Conservation (phyloP, 2,888 invertebrate genomes). For the Fragum fragum region DNA sequence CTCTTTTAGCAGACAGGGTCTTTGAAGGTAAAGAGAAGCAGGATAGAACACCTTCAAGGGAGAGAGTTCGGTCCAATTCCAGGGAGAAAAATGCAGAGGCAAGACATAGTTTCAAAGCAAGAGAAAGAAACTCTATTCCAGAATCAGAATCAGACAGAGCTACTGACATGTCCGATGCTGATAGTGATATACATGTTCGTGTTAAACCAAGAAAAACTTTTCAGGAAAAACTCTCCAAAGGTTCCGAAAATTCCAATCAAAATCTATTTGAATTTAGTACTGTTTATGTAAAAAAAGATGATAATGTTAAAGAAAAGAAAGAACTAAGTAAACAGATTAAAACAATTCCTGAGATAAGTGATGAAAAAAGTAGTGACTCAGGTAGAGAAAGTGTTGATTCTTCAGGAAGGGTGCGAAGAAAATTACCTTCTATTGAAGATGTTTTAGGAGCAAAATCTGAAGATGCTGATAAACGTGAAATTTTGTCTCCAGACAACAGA, state of each 20-base stretch:
- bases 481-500: neutral
- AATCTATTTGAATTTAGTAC: constrained; percentile 62
- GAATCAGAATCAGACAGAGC: constrained; percentile 26
- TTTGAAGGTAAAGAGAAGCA: constrained; percentile 15
- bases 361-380: constrained; percentile 47
- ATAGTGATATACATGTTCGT: constrained; percentile 24
- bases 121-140: constrained; percentile 1
- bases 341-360: constrained; percentile 24
- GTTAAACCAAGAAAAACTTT: neutral
- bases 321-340: neutral
- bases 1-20: constrained; percentile 54
- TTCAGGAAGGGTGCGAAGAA: constrained; percentile 50
- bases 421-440: constrained; percentile 64
- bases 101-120: constrained; percentile 18
- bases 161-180: constrained; percentile 20
- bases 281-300: constrained; percentile 57
- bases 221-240: constrained; percentile 3
- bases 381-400: constrained; percentile 59
- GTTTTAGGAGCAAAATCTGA: constrained; percentile 49
- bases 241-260: constrained; percentile 24
- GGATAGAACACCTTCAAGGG: constrained; percentile 29
- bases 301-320: constrained; percentile 22
- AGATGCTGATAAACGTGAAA: neutral
- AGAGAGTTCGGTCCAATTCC: constrained; percentile 40
- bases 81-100: constrained; percentile 32